Evolutionary conservation across 2,888 invertebrate genomes (phyloP).

Genomic region (Habrosyne pyritoides): DNA sequence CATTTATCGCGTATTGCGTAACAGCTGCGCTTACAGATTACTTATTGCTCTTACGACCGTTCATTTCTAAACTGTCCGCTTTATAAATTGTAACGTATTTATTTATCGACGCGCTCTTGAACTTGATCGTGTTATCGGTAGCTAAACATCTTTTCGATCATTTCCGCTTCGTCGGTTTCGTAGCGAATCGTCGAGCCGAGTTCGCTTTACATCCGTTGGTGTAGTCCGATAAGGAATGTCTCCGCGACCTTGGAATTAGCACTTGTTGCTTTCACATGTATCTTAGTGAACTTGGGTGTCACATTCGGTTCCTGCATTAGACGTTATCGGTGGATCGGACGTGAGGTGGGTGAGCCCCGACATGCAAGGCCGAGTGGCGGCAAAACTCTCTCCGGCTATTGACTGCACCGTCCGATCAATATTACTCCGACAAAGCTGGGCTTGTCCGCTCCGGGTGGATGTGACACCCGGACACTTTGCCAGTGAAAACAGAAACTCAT

Average conservation of each 20-base stretch:
- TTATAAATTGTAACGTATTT: constrained; percentile 52
- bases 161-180: constrained; percentile 47
- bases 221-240: constrained; percentile 53
- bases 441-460: constrained; percentile 29
- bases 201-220: constrained; percentile 30
- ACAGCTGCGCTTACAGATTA: constrained; percentile 53
- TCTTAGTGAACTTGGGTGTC: constrained; percentile 30
- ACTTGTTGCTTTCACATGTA: constrained; percentile 74
- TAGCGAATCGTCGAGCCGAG: constrained; percentile 26
- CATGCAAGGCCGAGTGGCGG: constrained; percentile 46
- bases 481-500: constrained; percentile 68
- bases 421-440: constrained; percentile 52
- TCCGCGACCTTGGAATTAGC: constrained; percentile 58
- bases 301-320: constrained; percentile 51
- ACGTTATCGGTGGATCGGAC: constrained; percentile 67
- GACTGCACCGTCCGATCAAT: constrained; percentile 61
- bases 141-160: constrained; percentile 47
- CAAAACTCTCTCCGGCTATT: constrained; percentile 60
- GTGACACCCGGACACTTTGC: constrained; percentile 55
- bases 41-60: constrained; percentile 51
- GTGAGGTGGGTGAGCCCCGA: constrained; percentile 39
- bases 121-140: constrained; percentile 59
- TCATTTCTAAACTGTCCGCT: constrained; percentile 49
- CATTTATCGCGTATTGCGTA: constrained; percentile 58
- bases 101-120: constrained; percentile 66